A percentile compares a stretch with the other conserved stretches of the same genome.
phyloP scores from a whole-genome alignment of 2,797 vertebrate genomes.

The Sebastes umbrosus region DNA sequence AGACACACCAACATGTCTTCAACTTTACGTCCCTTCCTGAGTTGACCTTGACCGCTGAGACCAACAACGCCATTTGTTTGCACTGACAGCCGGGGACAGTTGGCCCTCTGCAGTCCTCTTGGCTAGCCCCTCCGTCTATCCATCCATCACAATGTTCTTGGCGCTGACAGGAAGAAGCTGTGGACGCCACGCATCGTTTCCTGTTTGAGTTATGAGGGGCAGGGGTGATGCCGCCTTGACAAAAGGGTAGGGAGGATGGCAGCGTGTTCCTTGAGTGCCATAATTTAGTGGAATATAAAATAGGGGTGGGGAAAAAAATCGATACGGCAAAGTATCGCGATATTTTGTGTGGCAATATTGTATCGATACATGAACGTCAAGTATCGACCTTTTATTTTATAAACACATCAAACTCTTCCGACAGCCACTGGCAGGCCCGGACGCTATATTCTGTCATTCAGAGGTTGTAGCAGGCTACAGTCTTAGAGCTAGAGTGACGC shows the following conservation, averaged over 20 bases:
- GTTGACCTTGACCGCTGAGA: slow-evolving; percentile 52
- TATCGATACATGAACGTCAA: too few relatives aligned
- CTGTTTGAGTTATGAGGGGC: slow-evolving; percentile 58
- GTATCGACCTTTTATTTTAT: too few relatives aligned
- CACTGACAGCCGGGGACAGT: slow-evolving; percentile 40
- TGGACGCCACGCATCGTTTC: slow-evolving; percentile 47
- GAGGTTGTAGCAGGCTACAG: too few relatives aligned
- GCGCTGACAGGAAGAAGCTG: slow-evolving; percentile 52
- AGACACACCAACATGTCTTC: not conserved
- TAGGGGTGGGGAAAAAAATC: too few relatives aligned
- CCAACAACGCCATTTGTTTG: slow-evolving; percentile 54
- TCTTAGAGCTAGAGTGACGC: too few relatives aligned
- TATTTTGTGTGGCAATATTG: too few relatives aligned
- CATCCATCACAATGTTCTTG: slow-evolving; percentile 65
- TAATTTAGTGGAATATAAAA: not conserved
- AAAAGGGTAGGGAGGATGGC: not conserved
- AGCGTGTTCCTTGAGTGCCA: not conserved
- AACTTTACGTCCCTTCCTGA: slow-evolving; percentile 1
- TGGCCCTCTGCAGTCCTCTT: slow-evolving; percentile 21
- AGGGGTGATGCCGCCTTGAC: slow-evolving; percentile 24
- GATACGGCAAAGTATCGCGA: too few relatives aligned
- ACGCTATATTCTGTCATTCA: too few relatives aligned
- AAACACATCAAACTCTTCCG: too few relatives aligned
- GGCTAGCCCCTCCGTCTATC: slow-evolving; percentile 11
- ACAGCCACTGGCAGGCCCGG: too few relatives aligned